These are phyloP conservation scores for Andrena bucephala DNA, from an alignment of 2,888 invertebrate species.

Conservation along the genomic window DNA sequence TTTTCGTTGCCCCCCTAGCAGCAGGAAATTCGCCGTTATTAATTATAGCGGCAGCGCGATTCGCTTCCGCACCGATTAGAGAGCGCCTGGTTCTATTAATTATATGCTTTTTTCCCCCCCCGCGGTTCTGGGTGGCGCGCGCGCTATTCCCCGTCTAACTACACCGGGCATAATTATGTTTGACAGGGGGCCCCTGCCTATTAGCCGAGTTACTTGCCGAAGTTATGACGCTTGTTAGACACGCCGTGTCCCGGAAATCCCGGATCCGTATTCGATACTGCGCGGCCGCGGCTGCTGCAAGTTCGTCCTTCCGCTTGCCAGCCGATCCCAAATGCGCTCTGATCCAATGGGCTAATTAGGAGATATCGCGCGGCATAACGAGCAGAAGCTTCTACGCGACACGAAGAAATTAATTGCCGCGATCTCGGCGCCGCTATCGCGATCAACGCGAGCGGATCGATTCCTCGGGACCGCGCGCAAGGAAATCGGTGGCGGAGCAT, in stretches of 20 bases:
- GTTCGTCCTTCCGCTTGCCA: conserved; percentile 30
- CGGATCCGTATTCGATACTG: conserved; percentile 61
- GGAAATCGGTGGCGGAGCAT: conserved; percentile 3
- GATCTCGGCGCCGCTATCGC: conserved; percentile 28
- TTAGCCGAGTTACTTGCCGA: conserved; percentile 27
- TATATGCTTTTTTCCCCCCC: neutral
- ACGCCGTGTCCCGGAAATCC: conserved; percentile 48
- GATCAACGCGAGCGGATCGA: conserved; percentile 38
- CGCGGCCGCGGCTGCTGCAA: neutral
- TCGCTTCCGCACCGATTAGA: neutral
- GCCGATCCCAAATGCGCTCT: neutral
- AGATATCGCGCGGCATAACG: conserved; percentile 66
- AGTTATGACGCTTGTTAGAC: conserved; percentile 67
- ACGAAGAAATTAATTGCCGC: conserved; percentile 68
- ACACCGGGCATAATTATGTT: conserved; percentile 37
- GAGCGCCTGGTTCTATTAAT: conserved; percentile 16
- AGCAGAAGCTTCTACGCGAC: conserved; percentile 27
- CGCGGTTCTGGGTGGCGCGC: neutral
- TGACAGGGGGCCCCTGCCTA: conserved; percentile 16
- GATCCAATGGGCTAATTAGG: conserved; percentile 64
- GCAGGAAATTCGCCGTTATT: conserved; percentile 13
- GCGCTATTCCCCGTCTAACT: conserved; percentile 9
- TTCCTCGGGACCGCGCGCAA: neutral
- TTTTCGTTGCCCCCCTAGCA: neutral
- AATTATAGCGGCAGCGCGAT: conserved; percentile 24